A percentile compares a stretch with the other conserved stretches of the same genome.
Evolutionary conservation across 2,797 vertebrate species (phyloP).

Genomic region (Liasis olivaceus): DNA sequence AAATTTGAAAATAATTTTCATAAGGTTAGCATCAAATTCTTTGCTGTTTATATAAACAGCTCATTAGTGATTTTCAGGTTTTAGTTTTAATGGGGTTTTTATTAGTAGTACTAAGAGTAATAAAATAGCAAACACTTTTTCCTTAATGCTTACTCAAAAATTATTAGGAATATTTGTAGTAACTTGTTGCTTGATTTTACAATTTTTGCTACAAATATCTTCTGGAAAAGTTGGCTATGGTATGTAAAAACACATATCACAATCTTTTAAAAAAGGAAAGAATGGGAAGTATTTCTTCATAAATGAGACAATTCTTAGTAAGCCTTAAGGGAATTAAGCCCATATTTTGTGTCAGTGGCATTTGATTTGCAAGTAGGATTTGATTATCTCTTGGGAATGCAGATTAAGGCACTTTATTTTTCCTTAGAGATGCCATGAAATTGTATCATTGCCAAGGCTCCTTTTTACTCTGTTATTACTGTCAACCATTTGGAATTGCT

Average conservation of each 20-base stretch:
- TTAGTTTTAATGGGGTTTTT: background rate
- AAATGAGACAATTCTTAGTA: background rate
- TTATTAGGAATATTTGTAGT: constrained; percentile 14
- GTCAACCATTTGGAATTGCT: constrained; percentile 4
- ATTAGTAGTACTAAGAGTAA: background rate
- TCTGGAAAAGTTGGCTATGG: background rate
- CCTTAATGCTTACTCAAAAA: background rate
- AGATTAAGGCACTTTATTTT: constrained; percentile 26
- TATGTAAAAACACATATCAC: background rate
- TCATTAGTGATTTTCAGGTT: background rate
- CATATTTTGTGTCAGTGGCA: constrained; percentile 21
- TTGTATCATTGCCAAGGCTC: background rate
- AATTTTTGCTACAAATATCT: background rate
- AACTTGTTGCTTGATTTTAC: constrained; percentile 20
- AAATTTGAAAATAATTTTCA: background rate
- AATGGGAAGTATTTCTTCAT: background rate
- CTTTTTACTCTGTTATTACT: background rate
- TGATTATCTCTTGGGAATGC: constrained; percentile 10
- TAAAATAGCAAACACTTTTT: background rate
- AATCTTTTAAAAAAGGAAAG: background rate
- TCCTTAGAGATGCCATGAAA: background rate
- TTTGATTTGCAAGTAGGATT: background rate
- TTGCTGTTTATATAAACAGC: background rate
- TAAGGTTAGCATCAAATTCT: background rate
- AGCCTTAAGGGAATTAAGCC: background rate